These are phyloP conservation scores for Propithecus deckenii DNA, from an alignment of 2,797 vertebrate genomes.

Conservation along the genomic window DNA sequence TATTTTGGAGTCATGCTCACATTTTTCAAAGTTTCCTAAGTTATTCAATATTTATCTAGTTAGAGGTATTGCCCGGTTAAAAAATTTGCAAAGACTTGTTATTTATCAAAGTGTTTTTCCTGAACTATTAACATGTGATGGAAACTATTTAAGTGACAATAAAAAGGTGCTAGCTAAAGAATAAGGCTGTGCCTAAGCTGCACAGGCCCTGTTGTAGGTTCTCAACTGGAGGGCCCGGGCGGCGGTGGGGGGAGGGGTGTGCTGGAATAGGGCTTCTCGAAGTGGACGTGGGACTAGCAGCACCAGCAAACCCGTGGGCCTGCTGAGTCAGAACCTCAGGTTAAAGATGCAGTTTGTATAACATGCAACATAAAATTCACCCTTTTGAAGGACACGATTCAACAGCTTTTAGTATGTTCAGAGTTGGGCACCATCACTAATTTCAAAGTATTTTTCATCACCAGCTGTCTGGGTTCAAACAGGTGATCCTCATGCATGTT, in stretches of 20 bases:
- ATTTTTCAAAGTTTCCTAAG: background rate
- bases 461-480: background rate
- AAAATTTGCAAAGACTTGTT: background rate
- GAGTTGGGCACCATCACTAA: background rate
- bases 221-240: fast-evolving
- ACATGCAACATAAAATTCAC: background rate
- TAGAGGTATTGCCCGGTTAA: background rate
- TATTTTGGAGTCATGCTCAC: background rate
- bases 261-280: fast-evolving
- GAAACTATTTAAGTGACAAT: background rate
- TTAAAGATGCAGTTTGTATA: fast-evolving
- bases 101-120: background rate
- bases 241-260: too few species aligned
- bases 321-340: background rate
- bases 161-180: background rate
- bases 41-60: background rate
- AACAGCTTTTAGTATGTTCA: fast-evolving
- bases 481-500: fast-evolving
- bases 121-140: fast-evolving
- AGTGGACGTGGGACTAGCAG: background rate
- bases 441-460: background rate
- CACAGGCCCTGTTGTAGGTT: fast-evolving
- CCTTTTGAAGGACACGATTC: fast-evolving
- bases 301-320: background rate
- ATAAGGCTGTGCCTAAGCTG: fast-evolving